Conservation (phyloP, 2,113 vertebrate genomes). For the Hirundichthys speculiger region DNA sequence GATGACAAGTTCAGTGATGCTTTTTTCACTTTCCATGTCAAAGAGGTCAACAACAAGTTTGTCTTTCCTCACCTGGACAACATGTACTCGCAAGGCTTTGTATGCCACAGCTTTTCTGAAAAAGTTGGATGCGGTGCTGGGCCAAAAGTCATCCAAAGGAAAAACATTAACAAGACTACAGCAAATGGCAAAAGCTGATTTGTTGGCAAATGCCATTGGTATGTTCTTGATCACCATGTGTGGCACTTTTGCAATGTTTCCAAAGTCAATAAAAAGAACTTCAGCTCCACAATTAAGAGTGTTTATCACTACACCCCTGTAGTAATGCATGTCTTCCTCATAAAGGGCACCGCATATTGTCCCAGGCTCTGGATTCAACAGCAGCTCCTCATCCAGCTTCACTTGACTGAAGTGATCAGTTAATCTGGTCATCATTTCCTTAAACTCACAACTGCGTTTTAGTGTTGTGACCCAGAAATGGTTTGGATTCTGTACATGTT, state of each 20-base stretch:
- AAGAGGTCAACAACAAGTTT: conserved; percentile 81
- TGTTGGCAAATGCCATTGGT: conserved; percentile 78
- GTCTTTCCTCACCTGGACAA: conserved; percentile 75
- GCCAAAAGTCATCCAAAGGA: conserved; percentile 85
- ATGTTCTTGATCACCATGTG: conserved; percentile 84
- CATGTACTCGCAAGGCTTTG: conserved; percentile 79
- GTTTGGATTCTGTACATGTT: conserved; percentile 84
- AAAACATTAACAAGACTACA: conserved; percentile 84
- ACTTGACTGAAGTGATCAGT: conserved; percentile 70
- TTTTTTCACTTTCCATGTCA: conserved; percentile 56
- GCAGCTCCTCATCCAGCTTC: conserved; percentile 80
- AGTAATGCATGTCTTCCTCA: conserved; percentile 85
- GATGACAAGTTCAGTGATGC: conserved; percentile 76
- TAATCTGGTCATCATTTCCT: conserved; percentile 83
- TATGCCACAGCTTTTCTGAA: conserved; percentile 84
- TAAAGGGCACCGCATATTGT: conserved; percentile 89
- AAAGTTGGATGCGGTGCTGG: conserved; percentile 73
- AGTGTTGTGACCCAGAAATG: conserved; percentile 87
- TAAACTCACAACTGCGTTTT: conserved; percentile 82
- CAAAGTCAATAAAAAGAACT: conserved; percentile 91
- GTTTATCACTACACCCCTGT: conserved; percentile 84
- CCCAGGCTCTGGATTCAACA: conserved; percentile 84
- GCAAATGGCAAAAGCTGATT: conserved; percentile 85
- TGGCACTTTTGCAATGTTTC: conserved; percentile 88
- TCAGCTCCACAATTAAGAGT: conserved; percentile 71